Base-by-base conservation (phyloP, 2,888 invertebrate species). In the Branchellion lobata region DNA sequence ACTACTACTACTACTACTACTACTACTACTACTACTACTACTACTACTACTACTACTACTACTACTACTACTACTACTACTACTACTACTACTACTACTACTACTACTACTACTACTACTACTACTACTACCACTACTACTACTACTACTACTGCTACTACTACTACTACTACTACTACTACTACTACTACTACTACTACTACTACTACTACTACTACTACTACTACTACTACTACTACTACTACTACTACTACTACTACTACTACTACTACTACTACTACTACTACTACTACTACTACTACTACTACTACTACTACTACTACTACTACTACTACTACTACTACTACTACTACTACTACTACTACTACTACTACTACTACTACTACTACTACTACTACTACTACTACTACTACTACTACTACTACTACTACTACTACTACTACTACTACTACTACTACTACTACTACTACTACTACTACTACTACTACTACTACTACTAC, bases 101-200 rank as follows among this genome's bases (percentile, higher is more conserved):
- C 72, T 33, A 72, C 72, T 72, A 72, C 72, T 72, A 72, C 72
- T 72, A 72, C 72, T 72, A 72, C 72, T 33, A 31, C 72, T 72
- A 72, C 72, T 72, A 72, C 33, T 29, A 27, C 29, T 29, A 69
- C n/a, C 8, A 27, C 29, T 29, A 69, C 69, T 29, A 27, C 29
- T 29, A 69, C 69, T 29, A 69, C 69, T 29, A 69, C 29, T 29
- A 27, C 29, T 14, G 24, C 72, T 72, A 72, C 72, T 72, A 72
- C 72, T 72, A 72, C 8, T 72, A 34, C 72, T 72, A 34, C 72
- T 72, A 72, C 72, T 72, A 72, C 72, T 72, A 72, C 72, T 72
- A 72, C 72, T 72, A 72, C 72, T 72, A 72, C 72, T 72, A 72
- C 72, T 72, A 72, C 72, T 72, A 72, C 72, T 72, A 72, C 72